Base-by-base conservation (phyloP, 2,888 invertebrate species). In the Aelia acuminata region DNA sequence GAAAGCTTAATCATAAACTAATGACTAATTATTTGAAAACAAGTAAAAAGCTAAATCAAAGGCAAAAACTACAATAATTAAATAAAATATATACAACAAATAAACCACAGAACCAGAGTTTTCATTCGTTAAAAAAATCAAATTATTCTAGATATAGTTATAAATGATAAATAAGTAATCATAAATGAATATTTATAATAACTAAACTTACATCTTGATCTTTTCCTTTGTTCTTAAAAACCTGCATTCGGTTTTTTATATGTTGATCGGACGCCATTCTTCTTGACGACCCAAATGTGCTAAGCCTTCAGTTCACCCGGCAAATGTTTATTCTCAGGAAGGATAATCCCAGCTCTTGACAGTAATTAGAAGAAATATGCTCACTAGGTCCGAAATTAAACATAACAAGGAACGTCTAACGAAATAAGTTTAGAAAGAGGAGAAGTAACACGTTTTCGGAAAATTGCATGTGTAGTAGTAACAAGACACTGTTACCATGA, bases 141-240 rank as follows among this genome's bases (percentile, higher is more conserved):
- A 13, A 35, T 31, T 35, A 70, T 7, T 20, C 1, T 35, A 10
- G 0, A 70, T 18, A 15, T 35, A 35, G 35, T 35, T 35, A 70
- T 18, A 7, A 70, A 20, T 35, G 35, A 70, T 18, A 5, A 70
- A 35, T 70, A 70, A 57, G 18, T 7, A 7, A 35, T 18, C 18
- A 35, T 18, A 35, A 35, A 31, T 18, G 15, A 57, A 57, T 15
- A 13, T 26, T 57, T 15, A 57, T 35, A 70, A 70, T 70, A 10
- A 89, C 50, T 20, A 88, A 93, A 96, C 97, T 96, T 94, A 98
- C 98, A 94, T 99, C 99, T 93, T 98, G 98, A 94, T 99, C 99
- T 95, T 99, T 99, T 92, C 99, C 99, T 95, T 98, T 98, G 95
- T 99, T 99, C 96, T 99, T 99, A 94, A 98, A 98, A 93, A 95